A percentile compares a stretch with the other conserved stretches of the same genome.
Conservation (phyloP, 2,888 invertebrate genomes). For the Acanthosepion lycidas region DNA sequence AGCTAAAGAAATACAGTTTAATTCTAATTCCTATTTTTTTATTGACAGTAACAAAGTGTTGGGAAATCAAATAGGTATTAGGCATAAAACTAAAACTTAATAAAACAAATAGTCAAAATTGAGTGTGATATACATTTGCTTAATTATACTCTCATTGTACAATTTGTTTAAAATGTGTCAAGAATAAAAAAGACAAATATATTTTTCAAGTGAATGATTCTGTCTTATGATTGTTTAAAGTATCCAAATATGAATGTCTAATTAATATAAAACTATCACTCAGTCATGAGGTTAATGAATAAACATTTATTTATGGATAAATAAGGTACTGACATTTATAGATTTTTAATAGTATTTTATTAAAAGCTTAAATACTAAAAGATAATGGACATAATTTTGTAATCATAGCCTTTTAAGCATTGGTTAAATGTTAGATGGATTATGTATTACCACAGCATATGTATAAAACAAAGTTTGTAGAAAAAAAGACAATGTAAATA, state of each 20-base stretch:
- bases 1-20: no score
- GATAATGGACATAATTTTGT: neutral
- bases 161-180: neutral
- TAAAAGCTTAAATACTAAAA: neutral
- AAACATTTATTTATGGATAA: neutral
- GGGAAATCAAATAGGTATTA: no score
- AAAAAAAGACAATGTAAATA: neutral
- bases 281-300: neutral
- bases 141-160: neutral
- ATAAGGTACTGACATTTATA: neutral
- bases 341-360: neutral
- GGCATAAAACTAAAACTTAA: no score
- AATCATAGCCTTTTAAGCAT: neutral
- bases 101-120: no score
- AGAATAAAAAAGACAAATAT: neutral
- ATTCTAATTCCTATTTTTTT: no score
- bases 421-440: neutral
- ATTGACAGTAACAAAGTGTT: no score
- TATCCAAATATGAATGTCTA: neutral
- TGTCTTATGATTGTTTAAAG: neutral
- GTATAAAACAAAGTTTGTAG: neutral
- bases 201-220: neutral
- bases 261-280: neutral
- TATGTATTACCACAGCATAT: neutral
- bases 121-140: neutral